Conservation (phyloP, 2,888 invertebrate genomes). For the Euclidia mi region DNA sequence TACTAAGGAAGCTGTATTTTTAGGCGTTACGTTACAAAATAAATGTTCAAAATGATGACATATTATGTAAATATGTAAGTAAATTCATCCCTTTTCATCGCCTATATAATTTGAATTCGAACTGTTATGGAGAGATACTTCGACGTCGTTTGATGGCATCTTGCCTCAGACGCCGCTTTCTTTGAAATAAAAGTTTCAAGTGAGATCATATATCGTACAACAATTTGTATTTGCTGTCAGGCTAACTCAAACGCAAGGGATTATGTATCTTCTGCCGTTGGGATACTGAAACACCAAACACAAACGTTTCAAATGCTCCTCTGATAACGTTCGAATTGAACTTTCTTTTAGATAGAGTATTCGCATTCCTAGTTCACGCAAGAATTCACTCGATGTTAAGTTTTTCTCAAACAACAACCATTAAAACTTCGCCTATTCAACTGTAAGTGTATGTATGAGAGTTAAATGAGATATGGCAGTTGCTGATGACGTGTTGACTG, state of each 20-base stretch:
- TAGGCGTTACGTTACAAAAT: no score
- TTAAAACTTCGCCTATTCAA: slow-evolving; percentile 72
- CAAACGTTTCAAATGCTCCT: slow-evolving; percentile 24
- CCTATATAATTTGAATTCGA: slow-evolving; percentile 44
- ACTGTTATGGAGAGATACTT: slow-evolving; percentile 60
- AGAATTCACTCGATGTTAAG: slow-evolving; percentile 72
- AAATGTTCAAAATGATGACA: no score
- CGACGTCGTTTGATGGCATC: slow-evolving; percentile 58
- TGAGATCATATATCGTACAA: slow-evolving; percentile 67
- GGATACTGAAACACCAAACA: slow-evolving; percentile 50
- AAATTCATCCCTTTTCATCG: slow-evolving; percentile 4
- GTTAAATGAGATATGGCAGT: slow-evolving; percentile 25
- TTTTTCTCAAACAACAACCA: slow-evolving; percentile 73
- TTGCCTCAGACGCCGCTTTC: slow-evolving; percentile 53
- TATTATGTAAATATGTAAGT: neutral
- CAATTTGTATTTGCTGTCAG: slow-evolving; percentile 47
- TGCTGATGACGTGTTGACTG: slow-evolving; percentile 13
- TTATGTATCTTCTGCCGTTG: slow-evolving; percentile 56
- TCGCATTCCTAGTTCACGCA: slow-evolving; percentile 72
- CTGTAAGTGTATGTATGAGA: no score
- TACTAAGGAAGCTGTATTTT: neutral
- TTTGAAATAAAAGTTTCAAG: slow-evolving; percentile 76
- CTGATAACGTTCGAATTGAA: slow-evolving; percentile 52
- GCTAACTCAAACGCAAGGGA: slow-evolving; percentile 35
- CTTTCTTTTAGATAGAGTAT: slow-evolving; percentile 69